These are phyloP conservation scores for Sarcoramphus papa DNA, from an alignment of 2,797 vertebrate genomes.

Conservation along the genomic window DNA sequence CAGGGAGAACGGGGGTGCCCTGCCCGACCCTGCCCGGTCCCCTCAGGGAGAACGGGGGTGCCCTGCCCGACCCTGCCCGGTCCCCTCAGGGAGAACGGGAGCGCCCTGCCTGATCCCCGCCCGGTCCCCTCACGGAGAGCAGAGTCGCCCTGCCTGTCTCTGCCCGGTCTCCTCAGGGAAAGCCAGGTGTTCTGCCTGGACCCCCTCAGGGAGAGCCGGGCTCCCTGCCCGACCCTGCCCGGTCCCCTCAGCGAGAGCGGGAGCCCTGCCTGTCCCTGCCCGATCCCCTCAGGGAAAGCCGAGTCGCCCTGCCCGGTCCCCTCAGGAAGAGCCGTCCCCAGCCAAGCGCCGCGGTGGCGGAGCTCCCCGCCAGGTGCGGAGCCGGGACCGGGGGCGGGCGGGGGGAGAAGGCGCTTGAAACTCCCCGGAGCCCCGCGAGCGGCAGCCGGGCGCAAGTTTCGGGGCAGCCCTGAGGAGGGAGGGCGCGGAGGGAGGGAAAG, in stretches of 20 bases:
- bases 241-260: neutral
- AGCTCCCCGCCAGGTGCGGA: neutral
- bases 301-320: neutral
- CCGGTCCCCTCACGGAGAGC: neutral
- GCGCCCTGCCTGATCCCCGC: neutral
- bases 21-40: neutral
- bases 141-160: no score
- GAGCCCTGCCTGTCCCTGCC: neutral
- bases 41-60: no score
- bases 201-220: neutral
- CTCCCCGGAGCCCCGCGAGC: neutral
- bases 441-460: neutral
- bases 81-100: neutral
- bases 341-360: neutral
- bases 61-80: neutral
- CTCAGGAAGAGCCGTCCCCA: neutral
- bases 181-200: no score
- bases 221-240: neutral
- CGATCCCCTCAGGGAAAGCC: neutral
- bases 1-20: neutral
- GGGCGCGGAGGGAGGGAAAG: neutral
- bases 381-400: no score
- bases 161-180: no score
- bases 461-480: neutral
- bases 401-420: neutral